Conservation (phyloP, 2,797 vertebrate genomes). For the Eospalax fontanierii region DNA sequence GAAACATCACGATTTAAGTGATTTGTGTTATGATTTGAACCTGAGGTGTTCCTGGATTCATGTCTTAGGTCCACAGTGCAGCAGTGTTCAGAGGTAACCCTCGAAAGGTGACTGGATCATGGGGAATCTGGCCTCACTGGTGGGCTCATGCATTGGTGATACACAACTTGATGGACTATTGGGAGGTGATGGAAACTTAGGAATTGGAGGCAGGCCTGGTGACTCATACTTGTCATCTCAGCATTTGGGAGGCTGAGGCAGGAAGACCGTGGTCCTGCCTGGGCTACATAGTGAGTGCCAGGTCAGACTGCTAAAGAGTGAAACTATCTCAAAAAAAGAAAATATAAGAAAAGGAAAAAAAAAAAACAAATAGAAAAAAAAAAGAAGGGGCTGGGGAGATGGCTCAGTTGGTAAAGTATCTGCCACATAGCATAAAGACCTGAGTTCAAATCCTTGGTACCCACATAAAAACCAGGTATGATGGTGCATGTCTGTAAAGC, state of each 20-base stretch:
- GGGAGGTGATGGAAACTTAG: not conserved
- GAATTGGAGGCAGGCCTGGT: not conserved
- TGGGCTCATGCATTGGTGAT: no score
- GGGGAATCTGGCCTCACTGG: not conserved
- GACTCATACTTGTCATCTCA: not conserved
- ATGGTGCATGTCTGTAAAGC: not conserved
- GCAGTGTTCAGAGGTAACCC: not conserved
- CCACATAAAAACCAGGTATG: not conserved
- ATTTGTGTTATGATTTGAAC: not conserved
- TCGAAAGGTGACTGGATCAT: not conserved
- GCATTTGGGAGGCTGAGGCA: not conserved
- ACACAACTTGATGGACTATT: not conserved
- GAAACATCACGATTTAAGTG: not conserved
- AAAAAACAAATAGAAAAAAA: not conserved
- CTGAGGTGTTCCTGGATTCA: not conserved
- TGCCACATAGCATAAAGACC: not conserved
- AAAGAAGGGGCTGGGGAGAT: not conserved
- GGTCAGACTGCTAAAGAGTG: not conserved
- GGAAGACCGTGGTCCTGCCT: not conserved
- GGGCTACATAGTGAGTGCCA: not conserved
- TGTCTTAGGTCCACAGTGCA: not conserved
- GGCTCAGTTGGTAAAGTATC: not conserved
- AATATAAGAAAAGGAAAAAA: not conserved
- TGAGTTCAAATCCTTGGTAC: not conserved
- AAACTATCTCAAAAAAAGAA: not conserved